A percentile compares a stretch with the other conserved stretches of the same genome.
These are phyloP conservation scores for Diadophis punctatus DNA, from an alignment of 2,113 vertebrate genomes.

Conservation along the genomic window DNA sequence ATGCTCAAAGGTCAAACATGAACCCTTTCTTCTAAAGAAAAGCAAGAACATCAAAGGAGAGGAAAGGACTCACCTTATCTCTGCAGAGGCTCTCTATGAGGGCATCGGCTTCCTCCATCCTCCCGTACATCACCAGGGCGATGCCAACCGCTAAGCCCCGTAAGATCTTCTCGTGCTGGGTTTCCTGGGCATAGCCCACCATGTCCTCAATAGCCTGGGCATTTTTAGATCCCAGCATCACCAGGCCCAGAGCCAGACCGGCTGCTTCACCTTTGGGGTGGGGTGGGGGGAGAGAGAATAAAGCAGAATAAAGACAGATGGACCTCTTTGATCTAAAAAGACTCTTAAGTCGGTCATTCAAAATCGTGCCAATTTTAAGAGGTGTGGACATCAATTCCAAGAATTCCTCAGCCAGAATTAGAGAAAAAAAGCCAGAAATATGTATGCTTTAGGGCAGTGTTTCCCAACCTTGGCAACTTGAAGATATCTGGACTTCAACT, in stretches of 20 bases:
- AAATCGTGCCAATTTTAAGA: neutral
- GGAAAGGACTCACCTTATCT: constrained; percentile 81
- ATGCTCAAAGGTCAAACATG: neutral
- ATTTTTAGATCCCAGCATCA: constrained; percentile 98
- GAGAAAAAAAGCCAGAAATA: too few species aligned
- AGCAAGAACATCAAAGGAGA: neutral
- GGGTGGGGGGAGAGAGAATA: neutral
- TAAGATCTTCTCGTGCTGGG: constrained; percentile 97
- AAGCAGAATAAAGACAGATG: neutral
- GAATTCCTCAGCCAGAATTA: too few species aligned
- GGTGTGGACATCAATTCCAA: neutral
- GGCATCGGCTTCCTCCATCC: constrained; percentile 97
- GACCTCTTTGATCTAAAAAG: neutral
- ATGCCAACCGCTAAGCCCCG: constrained; percentile 95
- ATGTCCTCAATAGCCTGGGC: constrained; percentile 98
- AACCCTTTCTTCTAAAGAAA: neutral
- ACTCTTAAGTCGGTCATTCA: neutral
- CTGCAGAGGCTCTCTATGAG: constrained; percentile 98
- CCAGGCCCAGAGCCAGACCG: constrained; percentile 90
- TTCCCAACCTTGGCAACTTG: too few species aligned
- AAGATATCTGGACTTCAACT: too few species aligned
- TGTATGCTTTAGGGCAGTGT: too few species aligned
- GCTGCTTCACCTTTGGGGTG: constrained; percentile 86
- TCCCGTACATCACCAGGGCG: constrained; percentile 94
- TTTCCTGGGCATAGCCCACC: constrained; percentile 97